Evolutionary conservation across 2,888 invertebrate genomes (phyloP), one percentile per base, ranked within the genome.

Genomic region (Phortica okadai): DNA sequence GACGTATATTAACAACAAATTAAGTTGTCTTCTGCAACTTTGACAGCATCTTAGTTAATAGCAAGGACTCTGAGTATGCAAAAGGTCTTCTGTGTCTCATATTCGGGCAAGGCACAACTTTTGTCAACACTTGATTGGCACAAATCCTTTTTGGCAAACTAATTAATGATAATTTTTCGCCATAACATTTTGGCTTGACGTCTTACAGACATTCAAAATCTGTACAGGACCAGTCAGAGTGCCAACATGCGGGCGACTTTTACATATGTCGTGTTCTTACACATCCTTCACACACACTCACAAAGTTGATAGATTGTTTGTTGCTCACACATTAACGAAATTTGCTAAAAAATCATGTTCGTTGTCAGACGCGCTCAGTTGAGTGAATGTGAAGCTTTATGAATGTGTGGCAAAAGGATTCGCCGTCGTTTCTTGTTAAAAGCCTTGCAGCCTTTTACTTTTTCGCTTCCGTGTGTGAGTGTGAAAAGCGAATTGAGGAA

Each of bases 91-190:
- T 10, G 11, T 33, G 1, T 4, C 33, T 33, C 33, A 33, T 33
- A 4, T 56, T 16, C 56, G n/a, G 16, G 56, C 16, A 16, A 56
- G n/a, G 14, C 16, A 56, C 14, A 56, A 56, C n/a, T 56, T 56
- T 56, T 25, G 21, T 25, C 66, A 66, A 41, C 66, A 66, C 66
- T 66, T 66, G 66, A 66, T 66, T 66, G 66, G 16, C 42, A 42
- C 16, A 66, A 42, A 66, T 66, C 66, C 66, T 66, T 66, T 33
- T 42, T 66, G 11, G 62, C 5, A 33, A 66, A 66, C 42, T 66
- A 66, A 66, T 66, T 66, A 66, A 66, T 66, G 66, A 14, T 66
- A 66, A 66, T 66, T 66, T 66, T 10, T 62, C 14, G 25, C 33
- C 33, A 25, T 50, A 50, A 14, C 50, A 33, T 33, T 33, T 4